phyloP scores from a whole-genome alignment of 2,113 vertebrate species.

The Anas platyrhynchos region DNA sequence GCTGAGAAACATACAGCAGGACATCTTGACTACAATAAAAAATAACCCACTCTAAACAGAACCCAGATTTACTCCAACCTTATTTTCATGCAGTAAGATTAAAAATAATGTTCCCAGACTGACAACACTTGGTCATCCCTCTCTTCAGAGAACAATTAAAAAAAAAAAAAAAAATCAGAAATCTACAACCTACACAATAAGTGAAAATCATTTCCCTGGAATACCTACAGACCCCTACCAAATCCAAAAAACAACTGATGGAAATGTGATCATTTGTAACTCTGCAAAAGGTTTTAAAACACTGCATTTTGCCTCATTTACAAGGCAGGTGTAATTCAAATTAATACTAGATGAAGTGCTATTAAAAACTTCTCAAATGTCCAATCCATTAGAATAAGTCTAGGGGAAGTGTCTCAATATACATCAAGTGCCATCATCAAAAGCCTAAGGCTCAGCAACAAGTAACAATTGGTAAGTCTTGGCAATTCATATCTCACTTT shows the following conservation, averaged over 20 bases:
- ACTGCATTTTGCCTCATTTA: neutral
- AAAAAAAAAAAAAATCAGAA: neutral
- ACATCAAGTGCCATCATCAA: neutral
- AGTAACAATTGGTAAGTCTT: neutral
- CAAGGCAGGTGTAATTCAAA: neutral
- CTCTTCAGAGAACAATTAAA: neutral
- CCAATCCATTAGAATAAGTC: neutral
- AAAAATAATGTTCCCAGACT: neutral
- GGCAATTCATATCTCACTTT: neutral
- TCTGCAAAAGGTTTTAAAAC: neutral
- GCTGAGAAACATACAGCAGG: neutral
- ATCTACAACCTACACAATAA: neutral
- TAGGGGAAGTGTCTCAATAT: neutral
- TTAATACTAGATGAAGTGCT: neutral
- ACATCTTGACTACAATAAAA: neutral
- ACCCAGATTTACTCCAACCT: neutral
- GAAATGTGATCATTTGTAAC: neutral
- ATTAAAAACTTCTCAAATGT: neutral
- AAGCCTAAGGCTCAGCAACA: neutral
- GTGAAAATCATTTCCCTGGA: neutral
- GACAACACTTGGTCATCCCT: neutral
- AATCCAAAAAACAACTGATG: neutral
- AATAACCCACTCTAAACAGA: neutral
- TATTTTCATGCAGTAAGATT: neutral
- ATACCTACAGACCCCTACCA: neutral